A percentile compares a stretch with the other conserved stretches of the same genome.
phyloP scores from a whole-genome alignment of 2,113 vertebrate genomes.

The Pantherophis guttatus region DNA sequence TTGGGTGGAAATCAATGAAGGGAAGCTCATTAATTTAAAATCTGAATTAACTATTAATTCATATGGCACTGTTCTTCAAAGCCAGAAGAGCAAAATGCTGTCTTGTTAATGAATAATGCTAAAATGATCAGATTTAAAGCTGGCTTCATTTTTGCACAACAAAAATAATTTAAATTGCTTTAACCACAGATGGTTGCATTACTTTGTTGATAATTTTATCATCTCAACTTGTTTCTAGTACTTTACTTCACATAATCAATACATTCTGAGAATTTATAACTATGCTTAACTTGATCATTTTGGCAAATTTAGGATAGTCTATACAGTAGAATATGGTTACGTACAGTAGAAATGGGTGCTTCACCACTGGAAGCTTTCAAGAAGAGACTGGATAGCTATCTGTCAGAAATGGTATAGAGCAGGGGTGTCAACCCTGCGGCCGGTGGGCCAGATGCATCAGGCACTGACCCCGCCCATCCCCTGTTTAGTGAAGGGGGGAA shows the following conservation, averaged over 20 bases:
- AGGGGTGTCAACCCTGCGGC: no score
- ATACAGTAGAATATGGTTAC: no score
- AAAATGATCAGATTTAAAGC: slow-evolving; percentile 47
- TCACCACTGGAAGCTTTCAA: no score
- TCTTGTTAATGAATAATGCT: slow-evolving; percentile 56
- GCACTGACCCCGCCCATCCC: no score
- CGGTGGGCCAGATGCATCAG: no score
- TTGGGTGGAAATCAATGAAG: neutral
- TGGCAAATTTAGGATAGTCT: neutral
- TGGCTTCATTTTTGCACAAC: slow-evolving; percentile 37
- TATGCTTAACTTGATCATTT: neutral
- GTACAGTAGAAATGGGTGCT: no score
- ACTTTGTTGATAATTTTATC: slow-evolving; percentile 23
- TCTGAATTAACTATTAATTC: slow-evolving; percentile 63
- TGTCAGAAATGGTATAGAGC: neutral
- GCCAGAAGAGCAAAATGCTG: slow-evolving; percentile 41
- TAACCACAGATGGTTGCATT: slow-evolving; percentile 30
- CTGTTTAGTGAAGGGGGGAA: no score
- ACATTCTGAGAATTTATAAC: neutral
- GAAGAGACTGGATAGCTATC: no score
- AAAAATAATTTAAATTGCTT: slow-evolving; percentile 46
- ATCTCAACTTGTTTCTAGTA: slow-evolving; percentile 17
- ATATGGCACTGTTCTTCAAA: slow-evolving; percentile 50
- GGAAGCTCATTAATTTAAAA: slow-evolving; percentile 64
- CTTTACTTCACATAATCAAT: slow-evolving; percentile 7